Evolutionary conservation across 2,888 invertebrate genomes (phyloP).

Genomic region (Drosophila limbata): DNA sequence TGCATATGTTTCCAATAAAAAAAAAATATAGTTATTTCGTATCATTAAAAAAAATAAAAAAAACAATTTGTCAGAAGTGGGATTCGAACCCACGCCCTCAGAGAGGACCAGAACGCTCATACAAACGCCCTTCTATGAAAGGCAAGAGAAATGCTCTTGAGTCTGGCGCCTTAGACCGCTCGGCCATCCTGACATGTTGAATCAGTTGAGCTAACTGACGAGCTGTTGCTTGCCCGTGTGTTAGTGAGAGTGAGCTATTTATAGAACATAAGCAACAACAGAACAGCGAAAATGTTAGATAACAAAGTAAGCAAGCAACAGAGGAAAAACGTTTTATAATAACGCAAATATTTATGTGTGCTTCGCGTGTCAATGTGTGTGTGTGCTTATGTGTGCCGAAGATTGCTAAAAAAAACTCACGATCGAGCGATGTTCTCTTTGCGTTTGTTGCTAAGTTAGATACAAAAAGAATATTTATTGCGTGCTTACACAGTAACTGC

Average conservation of each 20-base stretch:
- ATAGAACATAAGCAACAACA: slow-evolving; percentile 28
- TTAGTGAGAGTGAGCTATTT: slow-evolving; percentile 28
- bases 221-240: slow-evolving; percentile 10
- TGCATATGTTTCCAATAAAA: not conserved
- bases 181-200: slow-evolving; percentile 79
- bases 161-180: slow-evolving; percentile 84
- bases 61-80: slow-evolving; percentile 14
- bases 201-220: not conserved
- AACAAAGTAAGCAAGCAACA: slow-evolving; percentile 24
- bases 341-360: slow-evolving; percentile 9
- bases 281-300: slow-evolving; percentile 41
- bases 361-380: not conserved
- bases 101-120: slow-evolving; percentile 36
- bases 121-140: slow-evolving; percentile 4
- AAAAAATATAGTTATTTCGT: not conserved
- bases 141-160: slow-evolving; percentile 63
- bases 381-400: not conserved
- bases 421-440: not conserved
- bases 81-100: slow-evolving; percentile 41
- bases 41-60: not conserved
- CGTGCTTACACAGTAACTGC: slow-evolving; percentile 2
- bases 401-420: slow-evolving; percentile 10
- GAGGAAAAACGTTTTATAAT: slow-evolving; percentile 10
- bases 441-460: slow-evolving; percentile 45
- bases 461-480: slow-evolving; percentile 1